Base-by-base conservation (phyloP, 2,797 vertebrate genomes). In the Tokudaia muenninki region DNA sequence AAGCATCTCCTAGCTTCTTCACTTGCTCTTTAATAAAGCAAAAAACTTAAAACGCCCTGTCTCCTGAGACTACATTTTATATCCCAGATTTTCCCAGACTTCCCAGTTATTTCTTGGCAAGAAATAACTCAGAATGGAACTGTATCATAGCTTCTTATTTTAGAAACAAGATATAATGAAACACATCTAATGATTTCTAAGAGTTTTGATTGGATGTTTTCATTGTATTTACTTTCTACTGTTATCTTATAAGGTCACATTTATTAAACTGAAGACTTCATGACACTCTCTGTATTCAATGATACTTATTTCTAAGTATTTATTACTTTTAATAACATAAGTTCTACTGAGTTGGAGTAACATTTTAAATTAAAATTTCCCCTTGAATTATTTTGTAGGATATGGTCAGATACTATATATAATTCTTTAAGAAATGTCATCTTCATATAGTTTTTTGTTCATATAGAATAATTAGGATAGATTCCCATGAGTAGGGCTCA, bases 211-310 rank as follows among this genome's bases (percentile, higher is more conserved):
- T 94, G 77, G 16, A 82, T 81, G 26, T 87, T 94, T 95, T 50
- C 31, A 47, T 63, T 87, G 34, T 95, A 83, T 96, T 96, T 95
- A 59, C 26, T 10, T 94, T 87, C 31, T 87, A 59, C 2, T 87
- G 12, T 92, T 92, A 90, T 77, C 13, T 41, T 87, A 80, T 84
- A 5, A 19, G 86, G 37, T 44, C 6, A 84, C 59, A 91, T 92
- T 95, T 94, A 90, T 94, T 94, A 92, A 95, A 63, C 79, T 41
- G 72, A 93, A 83, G 34, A 72, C 55, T 95, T 96, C 34, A 50
- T 93, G 92, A 84, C 14, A 90, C 16, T 83, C 47, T 50, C 16
- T 87, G 31, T 94, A 61, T 70, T 94, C 52, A 87, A 8, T 96
- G 50, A 65, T 96, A 83, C 84, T 41, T 41, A 41, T 41, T 95